A percentile compares a stretch with the other conserved stretches of the same genome.
Evolutionary conservation across 2,888 invertebrate genomes (phyloP).

Genomic region (Palloptera scutellata): DNA sequence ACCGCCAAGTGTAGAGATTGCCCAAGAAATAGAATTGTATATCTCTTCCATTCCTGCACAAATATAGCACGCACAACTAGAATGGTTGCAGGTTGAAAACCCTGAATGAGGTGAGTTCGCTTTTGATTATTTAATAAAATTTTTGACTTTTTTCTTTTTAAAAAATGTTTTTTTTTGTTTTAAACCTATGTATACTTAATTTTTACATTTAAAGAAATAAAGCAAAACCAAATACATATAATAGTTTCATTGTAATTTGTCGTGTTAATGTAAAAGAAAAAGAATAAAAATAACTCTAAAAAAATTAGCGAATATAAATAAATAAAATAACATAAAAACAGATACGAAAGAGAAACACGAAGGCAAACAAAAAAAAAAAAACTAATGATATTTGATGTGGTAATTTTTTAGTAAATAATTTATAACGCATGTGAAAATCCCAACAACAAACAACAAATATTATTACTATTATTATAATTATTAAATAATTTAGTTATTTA

Average conservation of each 20-base stretch:
- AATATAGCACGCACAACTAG: no score
- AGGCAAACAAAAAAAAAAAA: constrained; percentile 38
- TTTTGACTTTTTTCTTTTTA: no score
- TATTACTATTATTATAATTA: constrained; percentile 3
- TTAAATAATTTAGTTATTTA: constrained; percentile 6
- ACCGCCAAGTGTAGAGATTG: no score
- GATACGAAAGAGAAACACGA: constrained; percentile 35
- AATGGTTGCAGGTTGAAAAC: no score
- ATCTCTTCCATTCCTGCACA: no score
- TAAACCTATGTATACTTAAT: constrained; percentile 14
- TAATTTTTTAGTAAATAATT: no score
- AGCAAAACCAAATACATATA: not conserved
- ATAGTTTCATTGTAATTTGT: constrained; percentile 31
- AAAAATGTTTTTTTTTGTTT: no score
- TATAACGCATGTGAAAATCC: not conserved
- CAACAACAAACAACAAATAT: not conserved
- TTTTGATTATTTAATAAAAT: no score
- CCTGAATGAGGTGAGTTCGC: no score
- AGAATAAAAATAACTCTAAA: constrained; percentile 31
- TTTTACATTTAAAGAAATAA: constrained; percentile 11
- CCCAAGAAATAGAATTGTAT: no score
- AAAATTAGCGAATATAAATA: constrained; percentile 33
- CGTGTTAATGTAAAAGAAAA: constrained; percentile 51
- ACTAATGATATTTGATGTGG: no score
- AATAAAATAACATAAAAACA: constrained; percentile 25